Percentiles rank a stretch among this genome's conserved stretches.
These are phyloP conservation scores for Passer domesticus DNA, from an alignment of 2,113 vertebrate genomes.

Conservation along the genomic window DNA sequence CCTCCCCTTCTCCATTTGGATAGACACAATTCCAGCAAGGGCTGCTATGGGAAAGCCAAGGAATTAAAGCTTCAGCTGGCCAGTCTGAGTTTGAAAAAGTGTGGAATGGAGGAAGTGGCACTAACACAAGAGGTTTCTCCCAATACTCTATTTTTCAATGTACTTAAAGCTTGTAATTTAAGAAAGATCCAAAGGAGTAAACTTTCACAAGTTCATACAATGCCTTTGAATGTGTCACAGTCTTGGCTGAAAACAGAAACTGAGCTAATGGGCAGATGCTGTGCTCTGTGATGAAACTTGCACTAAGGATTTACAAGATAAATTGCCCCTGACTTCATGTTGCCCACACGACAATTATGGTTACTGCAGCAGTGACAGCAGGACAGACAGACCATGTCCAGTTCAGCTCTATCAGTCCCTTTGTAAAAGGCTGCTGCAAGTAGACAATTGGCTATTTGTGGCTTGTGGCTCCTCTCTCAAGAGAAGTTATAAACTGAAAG, in stretches of 20 bases:
- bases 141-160: neutral
- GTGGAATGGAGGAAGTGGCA: neutral
- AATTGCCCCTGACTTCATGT: neutral
- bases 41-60: neutral
- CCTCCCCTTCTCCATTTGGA: too few species aligned
- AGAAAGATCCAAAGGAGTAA: neutral
- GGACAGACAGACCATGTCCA: constrained; percentile 7
- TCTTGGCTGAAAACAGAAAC: neutral
- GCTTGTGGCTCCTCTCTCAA: constrained; percentile 28
- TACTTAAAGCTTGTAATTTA: neutral
- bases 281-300: neutral
- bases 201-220: neutral
- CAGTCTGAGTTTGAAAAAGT: neutral
- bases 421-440: constrained; percentile 14
- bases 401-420: constrained; percentile 5
- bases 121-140: neutral
- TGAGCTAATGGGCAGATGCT: neutral
- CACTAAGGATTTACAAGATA: neutral
- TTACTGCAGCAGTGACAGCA: neutral
- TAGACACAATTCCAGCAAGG: neutral
- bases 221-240: neutral
- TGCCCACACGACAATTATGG: neutral
- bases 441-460: constrained; percentile 18
- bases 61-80: neutral
- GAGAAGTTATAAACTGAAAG: constrained; percentile 36